A percentile compares a stretch with the other conserved stretches of the same genome.
Conservation (phyloP, 2,888 invertebrate species). For the Melinaea marsaeus region DNA sequence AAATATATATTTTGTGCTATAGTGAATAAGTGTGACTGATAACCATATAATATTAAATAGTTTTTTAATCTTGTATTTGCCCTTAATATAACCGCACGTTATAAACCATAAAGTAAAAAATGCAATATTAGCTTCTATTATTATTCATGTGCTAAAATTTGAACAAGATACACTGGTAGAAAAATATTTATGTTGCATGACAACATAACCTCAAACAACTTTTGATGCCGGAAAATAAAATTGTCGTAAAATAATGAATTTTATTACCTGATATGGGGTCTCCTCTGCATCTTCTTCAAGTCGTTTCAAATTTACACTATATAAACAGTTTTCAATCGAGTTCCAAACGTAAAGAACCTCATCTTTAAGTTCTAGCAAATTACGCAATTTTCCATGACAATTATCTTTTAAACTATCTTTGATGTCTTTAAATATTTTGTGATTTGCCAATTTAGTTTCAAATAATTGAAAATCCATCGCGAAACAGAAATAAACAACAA, state of each 20-base stretch:
- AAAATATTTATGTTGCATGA: conserved; percentile 21
- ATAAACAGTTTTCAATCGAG: conserved; percentile 79
- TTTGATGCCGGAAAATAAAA: background rate
- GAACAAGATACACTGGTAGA: no score
- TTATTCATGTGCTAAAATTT: no score
- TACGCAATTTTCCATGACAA: conserved; percentile 76
- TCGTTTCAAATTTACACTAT: conserved; percentile 78
- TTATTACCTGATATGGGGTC: conserved; percentile 78
- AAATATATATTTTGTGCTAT: no score
- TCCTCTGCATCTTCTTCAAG: conserved; percentile 69
- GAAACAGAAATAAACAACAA: conserved; percentile 29
- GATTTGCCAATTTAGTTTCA: conserved; percentile 77
- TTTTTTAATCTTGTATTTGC: no score
- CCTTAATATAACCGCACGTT: no score
- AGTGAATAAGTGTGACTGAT: no score
- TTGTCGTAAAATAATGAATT: background rate
- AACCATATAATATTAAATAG: no score
- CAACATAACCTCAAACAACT: conserved; percentile 53
- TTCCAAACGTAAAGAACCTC: conserved; percentile 84
- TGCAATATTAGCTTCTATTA: no score
- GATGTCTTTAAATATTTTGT: conserved; percentile 79
- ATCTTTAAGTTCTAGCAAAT: conserved; percentile 80
- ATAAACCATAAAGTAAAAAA: no score
- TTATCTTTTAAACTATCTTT: conserved; percentile 74
- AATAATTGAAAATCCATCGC: conserved; percentile 79